These are phyloP conservation scores for Hydrolagus colliei DNA, from an alignment of 2,797 vertebrate species.

Conservation along the genomic window DNA sequence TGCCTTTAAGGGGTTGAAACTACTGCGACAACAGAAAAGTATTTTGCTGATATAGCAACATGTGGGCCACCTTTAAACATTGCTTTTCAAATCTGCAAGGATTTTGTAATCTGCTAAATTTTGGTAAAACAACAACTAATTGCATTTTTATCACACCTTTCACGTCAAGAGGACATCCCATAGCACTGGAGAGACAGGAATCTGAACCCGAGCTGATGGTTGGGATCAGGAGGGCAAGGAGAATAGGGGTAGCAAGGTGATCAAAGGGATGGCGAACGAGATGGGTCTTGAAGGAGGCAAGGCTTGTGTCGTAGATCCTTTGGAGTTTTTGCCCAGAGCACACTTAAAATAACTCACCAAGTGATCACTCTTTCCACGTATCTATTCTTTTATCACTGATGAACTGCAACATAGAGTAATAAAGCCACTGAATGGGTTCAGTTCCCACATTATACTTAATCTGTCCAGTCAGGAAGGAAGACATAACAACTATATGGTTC, in stretches of 20 bases:
- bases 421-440: neutral
- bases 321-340: neutral
- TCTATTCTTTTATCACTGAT: neutral
- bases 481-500: conserved; percentile 57
- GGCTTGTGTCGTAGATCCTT: neutral
- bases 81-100: conserved; percentile 73
- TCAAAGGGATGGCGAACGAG: too few species aligned
- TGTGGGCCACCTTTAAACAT: conserved; percentile 75
- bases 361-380: neutral
- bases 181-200: too few species aligned
- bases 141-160: too few species aligned
- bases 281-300: too few species aligned
- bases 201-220: too few species aligned
- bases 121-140: conserved; percentile 82
- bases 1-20: conserved; percentile 79
- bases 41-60: conserved; percentile 74
- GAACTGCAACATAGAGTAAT: neutral
- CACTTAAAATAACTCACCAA: neutral
- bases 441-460: conserved; percentile 51
- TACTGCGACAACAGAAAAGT: conserved; percentile 58
- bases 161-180: too few species aligned
- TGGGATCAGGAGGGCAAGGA: too few species aligned
- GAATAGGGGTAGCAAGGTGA: too few species aligned
- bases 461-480: conserved; percentile 63
- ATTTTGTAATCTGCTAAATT: conserved; percentile 74